These are phyloP conservation scores for Enteromius viviparus DNA, from an alignment of 2,797 vertebrate genomes.

Conservation along the genomic window DNA sequence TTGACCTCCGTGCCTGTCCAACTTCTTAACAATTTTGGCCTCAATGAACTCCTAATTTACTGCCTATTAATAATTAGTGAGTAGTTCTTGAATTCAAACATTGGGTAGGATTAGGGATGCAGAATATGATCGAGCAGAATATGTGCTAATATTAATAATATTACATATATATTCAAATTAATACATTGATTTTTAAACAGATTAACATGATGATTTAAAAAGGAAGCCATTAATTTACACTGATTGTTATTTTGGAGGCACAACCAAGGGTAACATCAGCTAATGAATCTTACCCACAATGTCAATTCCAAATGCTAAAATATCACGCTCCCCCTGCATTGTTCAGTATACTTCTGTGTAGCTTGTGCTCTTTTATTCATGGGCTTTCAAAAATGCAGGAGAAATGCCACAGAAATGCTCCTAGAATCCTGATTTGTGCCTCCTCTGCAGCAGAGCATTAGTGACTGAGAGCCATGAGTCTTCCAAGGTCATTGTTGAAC, in stretches of 20 bases:
- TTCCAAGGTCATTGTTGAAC: conserved; percentile 52
- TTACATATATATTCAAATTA: too few species aligned
- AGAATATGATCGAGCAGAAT: too few species aligned
- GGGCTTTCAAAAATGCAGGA: conserved; percentile 58
- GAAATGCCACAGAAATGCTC: conserved; percentile 55
- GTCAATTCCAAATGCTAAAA: conserved; percentile 27
- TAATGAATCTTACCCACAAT: not conserved
- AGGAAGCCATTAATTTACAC: not conserved
- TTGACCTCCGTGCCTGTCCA: too few species aligned
- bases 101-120: too few species aligned
- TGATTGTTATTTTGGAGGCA: not conserved
- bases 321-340: conserved; percentile 33
- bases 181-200: not conserved
- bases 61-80: too few species aligned
- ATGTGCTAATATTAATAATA: too few species aligned
- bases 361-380: conserved; percentile 58
- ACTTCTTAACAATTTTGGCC: too few species aligned
- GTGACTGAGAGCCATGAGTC: conserved; percentile 37
- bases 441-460: conserved; percentile 40
- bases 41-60: too few species aligned
- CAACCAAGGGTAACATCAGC: not conserved
- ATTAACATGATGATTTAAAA: not conserved
- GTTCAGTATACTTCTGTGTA: conserved; percentile 42
- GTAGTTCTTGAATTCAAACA: too few species aligned
- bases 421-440: conserved; percentile 61